Percentiles rank a stretch among this genome's conserved stretches.
Evolutionary conservation across 2,113 vertebrate species (phyloP).

Genomic region (Petroica traversi): DNA sequence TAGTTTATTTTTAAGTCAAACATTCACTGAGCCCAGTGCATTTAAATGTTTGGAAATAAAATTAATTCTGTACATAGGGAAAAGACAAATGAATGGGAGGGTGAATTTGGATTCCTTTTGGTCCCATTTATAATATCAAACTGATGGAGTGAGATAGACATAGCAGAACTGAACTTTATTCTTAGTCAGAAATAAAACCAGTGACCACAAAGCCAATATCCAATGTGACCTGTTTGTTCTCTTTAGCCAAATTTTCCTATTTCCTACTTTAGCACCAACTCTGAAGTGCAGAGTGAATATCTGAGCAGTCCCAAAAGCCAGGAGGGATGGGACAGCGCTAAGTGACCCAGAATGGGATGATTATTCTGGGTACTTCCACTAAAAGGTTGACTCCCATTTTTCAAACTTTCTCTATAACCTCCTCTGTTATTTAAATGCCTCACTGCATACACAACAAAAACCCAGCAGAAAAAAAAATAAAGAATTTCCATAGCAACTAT

Average conservation of each 20-base stretch:
- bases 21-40: background rate
- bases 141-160: background rate
- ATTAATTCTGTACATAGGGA: background rate
- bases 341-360: background rate
- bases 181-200: background rate
- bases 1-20: background rate
- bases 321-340: background rate
- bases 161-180: background rate
- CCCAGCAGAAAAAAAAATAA: background rate
- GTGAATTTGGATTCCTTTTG: background rate
- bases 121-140: background rate
- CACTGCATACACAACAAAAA: background rate
- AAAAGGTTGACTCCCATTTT: background rate
- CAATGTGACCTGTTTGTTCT: background rate
- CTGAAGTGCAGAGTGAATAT: background rate
- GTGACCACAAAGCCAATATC: background rate
- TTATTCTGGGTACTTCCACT: background rate
- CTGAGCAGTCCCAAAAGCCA: background rate
- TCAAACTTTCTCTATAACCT: background rate
- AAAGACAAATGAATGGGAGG: background rate
- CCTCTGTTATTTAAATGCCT: conserved; percentile 11
- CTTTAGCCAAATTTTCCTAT: background rate
- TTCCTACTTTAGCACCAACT: background rate
- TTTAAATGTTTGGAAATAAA: background rate
- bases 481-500: conserved; percentile 43